phyloP scores from a whole-genome alignment of 2,113 vertebrate genomes.

The Proterorhinus semilunaris region DNA sequence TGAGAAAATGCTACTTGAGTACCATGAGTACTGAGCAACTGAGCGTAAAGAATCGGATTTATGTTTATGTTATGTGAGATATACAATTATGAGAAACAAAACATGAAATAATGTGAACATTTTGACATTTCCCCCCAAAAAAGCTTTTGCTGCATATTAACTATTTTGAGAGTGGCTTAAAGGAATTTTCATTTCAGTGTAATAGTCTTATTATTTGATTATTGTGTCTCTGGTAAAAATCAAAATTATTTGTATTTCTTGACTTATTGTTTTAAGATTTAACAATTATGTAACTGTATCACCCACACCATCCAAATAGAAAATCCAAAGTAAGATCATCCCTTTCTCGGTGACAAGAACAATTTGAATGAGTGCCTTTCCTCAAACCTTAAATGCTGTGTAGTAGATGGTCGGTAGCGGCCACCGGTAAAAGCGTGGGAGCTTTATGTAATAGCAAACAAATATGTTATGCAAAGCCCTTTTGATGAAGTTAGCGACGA shows the following conservation, averaged over 20 bases:
- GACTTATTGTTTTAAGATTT: background rate
- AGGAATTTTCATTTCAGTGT: too few species aligned
- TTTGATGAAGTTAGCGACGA: constrained; percentile 47
- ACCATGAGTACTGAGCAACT: too few species aligned
- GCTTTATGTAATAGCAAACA: constrained; percentile 61
- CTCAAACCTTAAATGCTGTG: background rate
- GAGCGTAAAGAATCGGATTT: too few species aligned
- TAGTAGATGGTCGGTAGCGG: constrained; percentile 50
- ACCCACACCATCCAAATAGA: background rate
- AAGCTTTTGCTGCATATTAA: too few species aligned
- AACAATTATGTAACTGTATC: background rate
- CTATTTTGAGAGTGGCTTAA: too few species aligned
- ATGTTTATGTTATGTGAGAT: too few species aligned
- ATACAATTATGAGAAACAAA: too few species aligned
- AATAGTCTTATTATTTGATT: too few species aligned
- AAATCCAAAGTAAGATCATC: background rate
- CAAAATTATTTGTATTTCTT: background rate
- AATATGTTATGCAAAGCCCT: constrained; percentile 56
- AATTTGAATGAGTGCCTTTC: background rate
- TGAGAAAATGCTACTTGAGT: too few species aligned
- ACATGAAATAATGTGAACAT: too few species aligned
- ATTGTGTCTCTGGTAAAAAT: too few species aligned
- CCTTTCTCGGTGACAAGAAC: background rate
- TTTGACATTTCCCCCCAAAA: too few species aligned
- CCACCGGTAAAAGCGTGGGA: constrained; percentile 46